Evolutionary conservation across 2,113 vertebrate genomes (phyloP).

Genomic region (Leptosomus discolor): DNA sequence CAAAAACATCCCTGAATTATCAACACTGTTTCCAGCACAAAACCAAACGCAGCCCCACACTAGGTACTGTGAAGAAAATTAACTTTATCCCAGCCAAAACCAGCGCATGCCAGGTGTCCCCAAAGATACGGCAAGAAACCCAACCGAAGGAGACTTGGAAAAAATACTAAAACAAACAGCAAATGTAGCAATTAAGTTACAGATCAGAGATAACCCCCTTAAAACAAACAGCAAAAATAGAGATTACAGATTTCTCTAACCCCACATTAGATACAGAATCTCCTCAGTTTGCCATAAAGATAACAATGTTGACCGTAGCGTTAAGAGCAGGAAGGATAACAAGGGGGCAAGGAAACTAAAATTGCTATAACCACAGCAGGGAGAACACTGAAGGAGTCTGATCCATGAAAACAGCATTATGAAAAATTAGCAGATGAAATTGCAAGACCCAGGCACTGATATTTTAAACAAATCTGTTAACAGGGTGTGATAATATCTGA

Average conservation of each 20-base stretch:
- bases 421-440: background rate
- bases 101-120: background rate
- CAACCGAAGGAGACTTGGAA: background rate
- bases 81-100: background rate
- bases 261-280: background rate
- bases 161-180: background rate
- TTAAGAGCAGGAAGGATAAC: background rate
- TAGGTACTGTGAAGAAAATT: background rate
- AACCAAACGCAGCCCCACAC: background rate
- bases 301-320: background rate
- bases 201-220: background rate
- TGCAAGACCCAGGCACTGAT: background rate
- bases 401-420: background rate
- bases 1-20: background rate
- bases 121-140: background rate
- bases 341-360: background rate
- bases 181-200: background rate
- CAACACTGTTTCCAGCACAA: background rate
- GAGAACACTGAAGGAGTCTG: background rate
- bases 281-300: background rate
- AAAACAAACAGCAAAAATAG: background rate
- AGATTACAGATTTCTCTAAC: background rate
- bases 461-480: background rate
- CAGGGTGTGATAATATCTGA: background rate
- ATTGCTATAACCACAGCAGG: background rate